Percentiles rank a stretch among this genome's conserved stretches.
These are phyloP conservation scores for Monarcha castaneiventris DNA, from an alignment of 2,113 vertebrate genomes.

Conservation along the genomic window DNA sequence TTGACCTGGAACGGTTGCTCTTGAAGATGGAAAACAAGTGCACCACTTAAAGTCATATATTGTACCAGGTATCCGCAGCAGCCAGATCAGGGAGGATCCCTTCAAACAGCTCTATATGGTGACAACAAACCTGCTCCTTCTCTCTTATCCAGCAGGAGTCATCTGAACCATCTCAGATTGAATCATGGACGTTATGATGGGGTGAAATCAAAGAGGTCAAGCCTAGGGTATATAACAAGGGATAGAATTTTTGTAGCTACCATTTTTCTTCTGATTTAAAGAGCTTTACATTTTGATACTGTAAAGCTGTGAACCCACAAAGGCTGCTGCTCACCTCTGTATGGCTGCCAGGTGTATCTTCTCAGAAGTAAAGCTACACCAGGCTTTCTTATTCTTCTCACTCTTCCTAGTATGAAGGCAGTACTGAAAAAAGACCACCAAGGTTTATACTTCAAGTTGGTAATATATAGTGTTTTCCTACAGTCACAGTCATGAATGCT, in stretches of 20 bases:
- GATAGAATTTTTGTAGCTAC: background rate
- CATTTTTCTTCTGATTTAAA: background rate
- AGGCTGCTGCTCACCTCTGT: background rate
- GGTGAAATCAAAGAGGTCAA: background rate
- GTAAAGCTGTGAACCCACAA: background rate
- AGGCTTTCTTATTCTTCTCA: background rate
- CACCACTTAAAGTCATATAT: background rate
- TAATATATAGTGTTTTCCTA: background rate
- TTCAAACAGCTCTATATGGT: background rate
- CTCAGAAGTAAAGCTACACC: background rate
- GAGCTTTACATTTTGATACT: background rate
- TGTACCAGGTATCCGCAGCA: background rate
- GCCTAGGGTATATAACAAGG: background rate
- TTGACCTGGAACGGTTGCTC: conserved; percentile 27
- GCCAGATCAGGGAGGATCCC: background rate
- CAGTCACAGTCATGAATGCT: fast-evolving
- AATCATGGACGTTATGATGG: background rate
- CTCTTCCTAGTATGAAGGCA: background rate
- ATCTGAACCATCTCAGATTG: background rate
- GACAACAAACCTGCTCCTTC: background rate
- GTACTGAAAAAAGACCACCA: background rate
- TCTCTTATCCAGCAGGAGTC: background rate
- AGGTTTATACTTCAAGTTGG: background rate
- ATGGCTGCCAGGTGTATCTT: background rate
- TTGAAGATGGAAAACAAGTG: background rate